Evolutionary conservation across 2,797 vertebrate species (phyloP), one percentile per base, ranked within the genome.

Genomic region (Heliangelus exortis): DNA sequence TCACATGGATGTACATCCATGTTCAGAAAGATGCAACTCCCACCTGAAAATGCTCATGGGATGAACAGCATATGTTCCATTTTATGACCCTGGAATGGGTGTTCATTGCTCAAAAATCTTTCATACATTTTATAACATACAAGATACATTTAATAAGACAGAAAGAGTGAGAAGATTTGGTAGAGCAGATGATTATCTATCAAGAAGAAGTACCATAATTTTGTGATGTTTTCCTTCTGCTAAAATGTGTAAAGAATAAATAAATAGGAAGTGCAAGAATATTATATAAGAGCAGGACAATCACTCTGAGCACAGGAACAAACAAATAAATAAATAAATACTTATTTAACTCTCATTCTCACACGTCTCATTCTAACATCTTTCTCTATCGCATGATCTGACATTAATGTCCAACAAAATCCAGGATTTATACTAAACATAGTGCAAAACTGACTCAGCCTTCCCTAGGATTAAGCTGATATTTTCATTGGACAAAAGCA

Each of bases 321-420:
- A 87, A 81, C 89, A 89, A 91, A 69, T 80, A 87, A 79, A 96
- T 67, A 95, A 95, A 90, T 43, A 93, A 89, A 94, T 86, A 75
- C 62, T 90, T 87, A 67, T 63, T 96, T 97, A 95, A 97, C 66
- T 8, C 61, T 92, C 58, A 54, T 95, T 96, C 63, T 90, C 89
- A 92, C 63, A 89, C 47, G 59, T 5, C 13, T 39, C 39, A 41
- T 82, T 53, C 5, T 89, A 33, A 63, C 29, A 53, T 65, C 80
- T 96, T 93, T 96, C 89, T 96, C 95, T 86, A 93, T 96, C 48
- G 61, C 29, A 87, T 21, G 69, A 93, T 71, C 77, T 88, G 51
- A 78, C 48, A 66, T n/a, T 76, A 68, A 33, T 39, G 20, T 73
- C 34, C 72, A 65, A 26, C 66, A 84, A 89, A 88, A 79, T 34